Conservation (phyloP, 2,888 invertebrate species). For the Drosophila anomalipes region DNA sequence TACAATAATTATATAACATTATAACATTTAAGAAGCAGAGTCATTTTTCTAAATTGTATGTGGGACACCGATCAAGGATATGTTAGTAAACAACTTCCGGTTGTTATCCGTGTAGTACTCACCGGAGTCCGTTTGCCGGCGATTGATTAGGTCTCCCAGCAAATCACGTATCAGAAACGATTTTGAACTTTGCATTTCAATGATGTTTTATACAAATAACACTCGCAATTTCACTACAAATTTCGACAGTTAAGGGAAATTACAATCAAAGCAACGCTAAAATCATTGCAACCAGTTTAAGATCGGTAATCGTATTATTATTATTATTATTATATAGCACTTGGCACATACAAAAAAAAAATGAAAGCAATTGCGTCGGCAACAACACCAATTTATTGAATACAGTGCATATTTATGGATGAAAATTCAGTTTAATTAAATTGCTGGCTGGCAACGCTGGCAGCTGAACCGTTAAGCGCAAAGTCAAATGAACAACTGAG, state of each 20-base stretch:
- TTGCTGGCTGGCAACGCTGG: constrained; percentile 48
- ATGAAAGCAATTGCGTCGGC: constrained; percentile 4
- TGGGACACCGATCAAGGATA: background rate
- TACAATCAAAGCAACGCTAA: constrained; percentile 7
- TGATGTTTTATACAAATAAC: background rate
- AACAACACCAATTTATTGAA: constrained; percentile 16
- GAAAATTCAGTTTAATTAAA: constrained; percentile 40
- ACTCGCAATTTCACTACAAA: background rate
- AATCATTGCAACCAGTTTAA: constrained; percentile 19
- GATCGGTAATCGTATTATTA: background rate
- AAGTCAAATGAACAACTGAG: constrained; percentile 83
- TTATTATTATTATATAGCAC: constrained; percentile 7
- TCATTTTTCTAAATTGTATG: background rate
- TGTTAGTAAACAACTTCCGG: background rate
- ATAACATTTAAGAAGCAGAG: background rate
- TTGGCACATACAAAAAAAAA: constrained; percentile 11
- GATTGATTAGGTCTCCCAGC: constrained; percentile 88
- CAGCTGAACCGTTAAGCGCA: constrained; percentile 78
- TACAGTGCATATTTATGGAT: constrained; percentile 21
- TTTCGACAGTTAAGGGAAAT: background rate
- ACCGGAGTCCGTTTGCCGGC: constrained; percentile 86
- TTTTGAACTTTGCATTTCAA: constrained; percentile 87
- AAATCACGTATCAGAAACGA: constrained; percentile 94
- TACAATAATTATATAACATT: background rate
- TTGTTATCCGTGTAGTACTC: constrained; percentile 24